Evolutionary conservation across 1,140 invertebrate genomes (phyloP).

Genomic region (Scaptomyza montana): DNA sequence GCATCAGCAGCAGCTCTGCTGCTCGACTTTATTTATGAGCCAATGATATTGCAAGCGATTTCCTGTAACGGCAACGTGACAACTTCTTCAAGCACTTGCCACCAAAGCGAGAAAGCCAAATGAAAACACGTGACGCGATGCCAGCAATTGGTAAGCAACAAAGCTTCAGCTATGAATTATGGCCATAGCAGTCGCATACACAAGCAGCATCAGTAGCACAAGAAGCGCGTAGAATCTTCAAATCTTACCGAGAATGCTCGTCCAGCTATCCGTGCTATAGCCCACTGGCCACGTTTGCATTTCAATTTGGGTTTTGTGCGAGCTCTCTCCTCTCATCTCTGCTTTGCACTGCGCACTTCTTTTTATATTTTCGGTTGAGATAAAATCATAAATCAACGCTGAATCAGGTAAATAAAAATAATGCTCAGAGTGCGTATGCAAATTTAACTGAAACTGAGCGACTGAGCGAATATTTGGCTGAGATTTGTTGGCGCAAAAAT

Average conservation of each 20-base stretch:
- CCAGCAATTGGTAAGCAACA: conserved; percentile 73
- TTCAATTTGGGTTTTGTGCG: conserved; percentile 69
- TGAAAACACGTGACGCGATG: conserved; percentile 72
- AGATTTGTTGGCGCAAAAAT: conserved; percentile 71
- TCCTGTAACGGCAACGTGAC: conserved; percentile 67
- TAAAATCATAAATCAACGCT: conserved; percentile 81
- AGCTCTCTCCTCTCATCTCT: conserved; percentile 24
- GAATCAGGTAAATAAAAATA: conserved; percentile 83
- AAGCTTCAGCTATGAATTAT: conserved; percentile 75
- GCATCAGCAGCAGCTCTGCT: conserved; percentile 15
- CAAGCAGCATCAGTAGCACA: conserved; percentile 46
- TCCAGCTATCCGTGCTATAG: neutral
- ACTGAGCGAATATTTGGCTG: conserved; percentile 52
- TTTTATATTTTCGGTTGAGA: conserved; percentile 25
- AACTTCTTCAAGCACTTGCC: conserved; percentile 56
- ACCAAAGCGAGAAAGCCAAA: conserved; percentile 56
- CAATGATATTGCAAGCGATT: conserved; percentile 70
- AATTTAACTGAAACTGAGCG: conserved; percentile 65
- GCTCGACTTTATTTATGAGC: conserved; percentile 70
- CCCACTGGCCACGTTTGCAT: conserved; percentile 71
- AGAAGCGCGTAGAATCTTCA: neutral
- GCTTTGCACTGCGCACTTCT: conserved; percentile 30
- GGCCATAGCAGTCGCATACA: conserved; percentile 56
- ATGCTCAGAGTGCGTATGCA: conserved; percentile 80
- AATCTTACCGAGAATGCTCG: neutral